Percentiles rank a stretch among this genome's conserved stretches.
Conservation (phyloP, 23 tunicate genomes). For the Clavelina lepadiformis region DNA sequence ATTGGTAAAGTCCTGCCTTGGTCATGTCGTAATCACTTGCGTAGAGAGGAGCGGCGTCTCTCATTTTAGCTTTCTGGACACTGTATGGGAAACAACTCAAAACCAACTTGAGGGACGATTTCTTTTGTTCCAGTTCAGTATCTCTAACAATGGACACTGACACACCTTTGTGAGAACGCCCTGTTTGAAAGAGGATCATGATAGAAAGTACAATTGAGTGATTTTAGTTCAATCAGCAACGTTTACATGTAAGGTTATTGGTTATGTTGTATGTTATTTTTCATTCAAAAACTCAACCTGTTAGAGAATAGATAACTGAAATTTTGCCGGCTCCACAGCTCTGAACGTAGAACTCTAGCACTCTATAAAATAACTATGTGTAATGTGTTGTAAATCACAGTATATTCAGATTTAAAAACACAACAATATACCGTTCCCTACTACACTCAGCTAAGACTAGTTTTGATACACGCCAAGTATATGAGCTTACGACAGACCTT, state of each 20-base stretch:
- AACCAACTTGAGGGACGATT: slow-evolving; percentile 32
- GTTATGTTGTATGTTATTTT: no score
- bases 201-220: neutral
- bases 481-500: no score
- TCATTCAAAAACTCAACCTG: no score
- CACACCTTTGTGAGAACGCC: slow-evolving; percentile 20
- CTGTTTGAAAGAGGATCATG: slow-evolving; percentile 5
- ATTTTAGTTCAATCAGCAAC: neutral
- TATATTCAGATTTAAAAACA: no score
- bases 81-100: slow-evolving; percentile 38
- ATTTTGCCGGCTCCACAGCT: slow-evolving; percentile 10
- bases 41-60: slow-evolving; percentile 43
- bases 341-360: slow-evolving; percentile 18
- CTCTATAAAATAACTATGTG: neutral
- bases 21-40: slow-evolving; percentile 49
- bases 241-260: neutral
- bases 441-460: no score
- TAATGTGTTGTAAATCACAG: neutral
- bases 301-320: slow-evolving; percentile 20
- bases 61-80: slow-evolving; percentile 43
- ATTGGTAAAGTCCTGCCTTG: slow-evolving; percentile 6
- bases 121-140: slow-evolving; percentile 28
- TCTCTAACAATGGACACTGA: slow-evolving; percentile 32
- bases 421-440: no score
- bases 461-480: no score